Evolutionary conservation across 1,140 invertebrate species (phyloP).

Genomic region (Drosophila seguyi): DNA sequence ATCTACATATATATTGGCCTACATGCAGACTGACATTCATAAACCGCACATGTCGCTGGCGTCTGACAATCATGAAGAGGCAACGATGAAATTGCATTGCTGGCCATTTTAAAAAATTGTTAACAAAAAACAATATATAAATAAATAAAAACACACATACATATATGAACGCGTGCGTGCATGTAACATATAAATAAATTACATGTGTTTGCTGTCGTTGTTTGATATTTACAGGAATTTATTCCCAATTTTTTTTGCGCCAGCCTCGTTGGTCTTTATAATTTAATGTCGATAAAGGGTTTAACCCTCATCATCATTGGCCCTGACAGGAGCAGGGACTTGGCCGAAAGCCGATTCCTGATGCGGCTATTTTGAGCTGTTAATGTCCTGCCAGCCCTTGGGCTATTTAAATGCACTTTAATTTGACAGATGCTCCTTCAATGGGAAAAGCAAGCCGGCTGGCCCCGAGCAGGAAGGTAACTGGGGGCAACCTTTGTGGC

Average conservation of each 20-base stretch:
- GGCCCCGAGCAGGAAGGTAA: background rate
- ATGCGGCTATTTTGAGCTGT: constrained; percentile 4
- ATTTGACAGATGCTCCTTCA: constrained; percentile 40
- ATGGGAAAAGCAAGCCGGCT: constrained; percentile 8
- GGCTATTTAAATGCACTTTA: constrained; percentile 43
- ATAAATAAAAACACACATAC: background rate
- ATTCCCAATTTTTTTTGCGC: constrained; percentile 34
- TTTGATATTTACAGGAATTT: constrained; percentile 38
- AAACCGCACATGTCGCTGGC: constrained; percentile 56
- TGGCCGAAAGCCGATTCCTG: constrained; percentile 13
- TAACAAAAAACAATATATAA: background rate
- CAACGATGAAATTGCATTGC: constrained; percentile 42
- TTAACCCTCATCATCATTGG: constrained; percentile 43
- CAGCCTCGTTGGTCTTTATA: background rate
- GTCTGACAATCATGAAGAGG: constrained; percentile 27
- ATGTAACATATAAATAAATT: constrained; percentile 43
- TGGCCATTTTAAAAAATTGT: constrained; percentile 43
- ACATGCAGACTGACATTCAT: constrained; percentile 44
- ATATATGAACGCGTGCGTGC: background rate
- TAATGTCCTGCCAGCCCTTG: constrained; percentile 14
- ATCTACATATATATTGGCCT: background rate
- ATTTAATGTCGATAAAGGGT: constrained; percentile 37
- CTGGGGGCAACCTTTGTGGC: constrained; percentile 43
- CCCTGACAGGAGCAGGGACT: constrained; percentile 35
- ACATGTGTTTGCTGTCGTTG: constrained; percentile 49